Evolutionary conservation across 2,888 invertebrate genomes (phyloP).

Genomic region (Bembecia ichneumoniformis): DNA sequence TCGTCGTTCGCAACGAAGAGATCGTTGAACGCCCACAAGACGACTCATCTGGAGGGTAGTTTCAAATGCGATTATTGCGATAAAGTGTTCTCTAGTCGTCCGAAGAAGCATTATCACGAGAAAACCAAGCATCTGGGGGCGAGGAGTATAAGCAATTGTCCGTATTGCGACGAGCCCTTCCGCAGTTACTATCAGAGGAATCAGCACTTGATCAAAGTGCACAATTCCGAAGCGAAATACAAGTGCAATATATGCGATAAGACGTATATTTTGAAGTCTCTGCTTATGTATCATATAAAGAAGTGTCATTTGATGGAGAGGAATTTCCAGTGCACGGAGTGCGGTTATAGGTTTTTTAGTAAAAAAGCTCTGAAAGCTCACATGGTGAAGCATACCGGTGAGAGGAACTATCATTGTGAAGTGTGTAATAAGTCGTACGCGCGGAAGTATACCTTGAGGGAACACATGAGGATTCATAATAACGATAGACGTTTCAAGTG

Average conservation of each 20-base stretch:
- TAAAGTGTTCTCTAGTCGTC: slow-evolving; percentile 40
- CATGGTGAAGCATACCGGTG: slow-evolving; percentile 62
- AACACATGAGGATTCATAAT: slow-evolving; percentile 57
- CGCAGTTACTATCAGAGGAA: slow-evolving; percentile 55
- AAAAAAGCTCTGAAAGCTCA: slow-evolving; percentile 67
- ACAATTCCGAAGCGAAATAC: slow-evolving; percentile 51
- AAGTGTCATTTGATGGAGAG: slow-evolving; percentile 61
- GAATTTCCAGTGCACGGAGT: slow-evolving; percentile 61
- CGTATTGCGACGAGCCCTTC: slow-evolving; percentile 47
- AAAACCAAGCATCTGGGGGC: slow-evolving; percentile 52
- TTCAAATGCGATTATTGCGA: slow-evolving; percentile 56
- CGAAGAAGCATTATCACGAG: slow-evolving; percentile 51
- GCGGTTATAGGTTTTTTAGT: slow-evolving; percentile 64
- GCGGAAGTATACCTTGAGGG: slow-evolving; percentile 40
- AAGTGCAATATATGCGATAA: slow-evolving; percentile 56
- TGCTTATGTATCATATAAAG: slow-evolving; percentile 55
- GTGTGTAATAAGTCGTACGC: slow-evolving; percentile 57
- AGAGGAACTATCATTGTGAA: slow-evolving; percentile 40
- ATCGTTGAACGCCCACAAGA: slow-evolving; percentile 38
- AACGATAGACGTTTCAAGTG: slow-evolving; percentile 54
- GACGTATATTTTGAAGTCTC: slow-evolving; percentile 41
- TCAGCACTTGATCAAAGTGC: slow-evolving; percentile 52
- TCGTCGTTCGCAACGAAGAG: slow-evolving; percentile 44
- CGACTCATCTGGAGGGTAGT: slow-evolving; percentile 44
- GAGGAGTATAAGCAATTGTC: slow-evolving; percentile 49